Evolutionary conservation across 2,113 vertebrate genomes (phyloP).

Genomic region (Entelurus aequoreus): DNA sequence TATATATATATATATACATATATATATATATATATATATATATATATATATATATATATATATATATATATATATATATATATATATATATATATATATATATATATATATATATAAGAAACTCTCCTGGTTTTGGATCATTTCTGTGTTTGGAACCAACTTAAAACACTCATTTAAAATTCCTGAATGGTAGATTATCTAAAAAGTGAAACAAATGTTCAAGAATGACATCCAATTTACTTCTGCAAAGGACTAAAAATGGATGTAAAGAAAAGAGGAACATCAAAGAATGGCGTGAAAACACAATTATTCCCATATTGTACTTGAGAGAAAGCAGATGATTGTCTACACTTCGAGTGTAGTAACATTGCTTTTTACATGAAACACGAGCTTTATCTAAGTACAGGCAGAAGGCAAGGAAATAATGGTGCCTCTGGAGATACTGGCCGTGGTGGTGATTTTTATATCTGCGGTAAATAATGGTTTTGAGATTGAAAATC

Average conservation of each 20-base stretch:
- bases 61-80: too few relatives aligned
- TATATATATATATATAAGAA: too few relatives aligned
- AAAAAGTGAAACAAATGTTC: neutral
- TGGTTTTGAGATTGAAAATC: conserved; percentile 34
- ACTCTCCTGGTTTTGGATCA: too few relatives aligned
- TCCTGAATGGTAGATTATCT: neutral
- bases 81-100: too few relatives aligned
- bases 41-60: too few relatives aligned
- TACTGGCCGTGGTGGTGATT: neutral
- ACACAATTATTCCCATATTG: neutral
- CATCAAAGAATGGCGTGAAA: neutral
- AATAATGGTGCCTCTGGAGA: neutral
- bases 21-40: too few relatives aligned
- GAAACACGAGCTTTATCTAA: neutral
- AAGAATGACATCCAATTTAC: neutral
- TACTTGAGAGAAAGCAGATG: neutral
- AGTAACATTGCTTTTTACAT: neutral
- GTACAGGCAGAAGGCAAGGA: neutral
- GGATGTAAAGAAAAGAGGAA: too few relatives aligned
- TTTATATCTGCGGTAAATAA: conserved; percentile 27
- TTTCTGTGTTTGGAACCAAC: too few relatives aligned
- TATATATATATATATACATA: too few relatives aligned
- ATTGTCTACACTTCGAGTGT: neutral
- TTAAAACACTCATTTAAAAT: too few relatives aligned
- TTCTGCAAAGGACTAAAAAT: too few relatives aligned